A percentile compares a stretch with the other conserved stretches of the same genome.
phyloP scores from a whole-genome alignment of 2,113 vertebrate genomes.

The Donacobius atricapilla region DNA sequence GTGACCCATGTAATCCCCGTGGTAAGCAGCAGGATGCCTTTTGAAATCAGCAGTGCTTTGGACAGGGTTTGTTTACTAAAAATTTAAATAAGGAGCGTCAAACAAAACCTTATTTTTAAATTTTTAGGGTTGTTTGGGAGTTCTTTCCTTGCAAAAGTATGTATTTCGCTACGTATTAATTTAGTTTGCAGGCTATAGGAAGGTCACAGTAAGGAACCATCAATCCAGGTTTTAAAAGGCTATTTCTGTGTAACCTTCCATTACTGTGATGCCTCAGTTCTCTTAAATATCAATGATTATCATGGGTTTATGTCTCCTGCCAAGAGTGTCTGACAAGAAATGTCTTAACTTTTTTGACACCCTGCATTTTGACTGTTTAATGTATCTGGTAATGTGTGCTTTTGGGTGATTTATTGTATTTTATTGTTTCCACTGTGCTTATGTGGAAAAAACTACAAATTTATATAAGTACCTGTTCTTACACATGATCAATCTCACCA shows the following conservation, averaged over 20 bases:
- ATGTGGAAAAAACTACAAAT: background rate
- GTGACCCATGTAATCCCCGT: conserved; percentile 88
- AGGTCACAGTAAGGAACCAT: background rate
- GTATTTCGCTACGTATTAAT: background rate
- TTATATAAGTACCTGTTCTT: background rate
- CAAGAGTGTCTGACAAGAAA: background rate
- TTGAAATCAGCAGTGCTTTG: background rate
- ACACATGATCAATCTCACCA: background rate
- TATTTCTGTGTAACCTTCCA: accelerated
- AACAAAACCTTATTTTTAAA: background rate
- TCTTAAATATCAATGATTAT: background rate
- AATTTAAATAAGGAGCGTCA: background rate
- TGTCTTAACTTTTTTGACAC: background rate
- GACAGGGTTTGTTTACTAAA: background rate
- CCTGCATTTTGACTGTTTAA: background rate
- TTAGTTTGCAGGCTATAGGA: background rate
- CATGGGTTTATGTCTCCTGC: background rate
- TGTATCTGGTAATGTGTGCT: accelerated
- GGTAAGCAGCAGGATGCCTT: conserved; percentile 63
- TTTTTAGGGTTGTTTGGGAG: background rate
- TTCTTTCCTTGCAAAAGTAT: background rate
- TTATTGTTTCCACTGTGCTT: background rate
- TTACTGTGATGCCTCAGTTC: background rate
- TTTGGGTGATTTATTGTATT: background rate
- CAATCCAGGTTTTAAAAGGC: background rate